Base-by-base conservation (phyloP, 1,140 invertebrate genomes). In the Dinoponera quadriceps region DNA sequence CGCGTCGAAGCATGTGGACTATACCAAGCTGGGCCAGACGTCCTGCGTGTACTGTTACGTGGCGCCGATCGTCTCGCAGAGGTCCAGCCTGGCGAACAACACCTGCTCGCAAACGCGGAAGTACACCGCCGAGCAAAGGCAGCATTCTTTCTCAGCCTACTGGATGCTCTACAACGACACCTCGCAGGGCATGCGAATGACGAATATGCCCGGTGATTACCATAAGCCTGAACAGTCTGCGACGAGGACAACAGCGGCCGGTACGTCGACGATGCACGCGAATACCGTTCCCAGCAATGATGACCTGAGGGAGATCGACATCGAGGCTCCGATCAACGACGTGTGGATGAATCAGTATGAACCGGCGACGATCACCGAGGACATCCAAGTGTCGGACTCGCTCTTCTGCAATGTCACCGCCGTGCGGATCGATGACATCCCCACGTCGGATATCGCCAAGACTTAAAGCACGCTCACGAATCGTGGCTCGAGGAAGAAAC, bases 21-120 rank as follows among this genome's bases (percentile, higher is more conserved):
- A 91, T 20, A 38, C 91, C 3, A 93, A 92, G 72, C 48, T 92
- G 27, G 87, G 91, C 62, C 90, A 93, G 51, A 93, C 92, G 0
- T 90, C 89, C 22, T 91, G 92, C 44, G 92, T 93, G 13, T 91
- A 92, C 54, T 92, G 90, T 81, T 91, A 92, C 57, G 69, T 83
- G 33, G 85, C 90, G 0, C 91, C 91, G 5, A 85, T 93, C 7
- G 85, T 91, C n/a, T 87, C 91, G 4, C 86, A 90, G 20, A 84
- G 68, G 51, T 71, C 66, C 62, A 55, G 29, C 57, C 11, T 65
- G 16, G 72, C 80, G 4, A 78, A 27, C n/a, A 44, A 69, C 9
- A 57, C 62, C 22, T 90, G 87, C n/a, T 85, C 83, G 18, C 72
- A 85, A 83, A 85, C 88, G 22, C 54, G 71, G 49, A 88, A 27